Base-by-base conservation (phyloP, 2,113 vertebrate genomes). In the Apistogramma diplotaenia region DNA sequence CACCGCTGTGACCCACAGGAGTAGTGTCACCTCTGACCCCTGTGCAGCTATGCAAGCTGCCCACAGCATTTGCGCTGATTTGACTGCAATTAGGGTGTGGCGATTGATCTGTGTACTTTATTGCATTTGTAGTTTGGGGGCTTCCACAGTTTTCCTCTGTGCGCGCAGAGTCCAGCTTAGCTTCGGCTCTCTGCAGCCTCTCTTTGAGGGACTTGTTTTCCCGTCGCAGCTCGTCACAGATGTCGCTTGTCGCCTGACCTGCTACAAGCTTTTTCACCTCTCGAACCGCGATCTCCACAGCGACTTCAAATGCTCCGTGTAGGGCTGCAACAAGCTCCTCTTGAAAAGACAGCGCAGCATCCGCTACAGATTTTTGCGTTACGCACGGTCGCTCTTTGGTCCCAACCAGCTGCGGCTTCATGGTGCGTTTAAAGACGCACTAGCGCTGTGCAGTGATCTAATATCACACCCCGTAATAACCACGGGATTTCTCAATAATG, bases 301-400 rank as follows among this genome's bases (percentile, higher is more conserved):
- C 95, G 60, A 92, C 93, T 10, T 94, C 91, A 54, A 95, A 93
- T 0, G 95, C 94, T 10, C 92, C 88, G 4, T 92, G 93, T 2
- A 95, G 93, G 1, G 93, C 93, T 2, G 92, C 88, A 0, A 92
- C 88, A 0, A 95, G 92, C 80, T 94, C 93, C 13, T 94, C 89
- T 23, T 93, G 88, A 13, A 95, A 77, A 23, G 85, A 91, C 33
- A 75, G 57, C 16, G 87, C 87, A 13, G 89, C 58, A 1, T 74
- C 73, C 0, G 40, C n/a, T 10, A 40, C 59, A n/a, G 6, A 8
- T 1, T 37, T 0, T 35, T 62, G 16, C 1, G 23, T 7, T 21
- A 8, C 49, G 16, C 9, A 3, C 0, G 1, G 27, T 0, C 13
- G 35, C 6, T 1, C 79, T 13, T 8, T 58, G 2, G 31, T 40